phyloP scores from a whole-genome alignment of 1,140 invertebrate species.

The Aphelinus atriplicis region DNA sequence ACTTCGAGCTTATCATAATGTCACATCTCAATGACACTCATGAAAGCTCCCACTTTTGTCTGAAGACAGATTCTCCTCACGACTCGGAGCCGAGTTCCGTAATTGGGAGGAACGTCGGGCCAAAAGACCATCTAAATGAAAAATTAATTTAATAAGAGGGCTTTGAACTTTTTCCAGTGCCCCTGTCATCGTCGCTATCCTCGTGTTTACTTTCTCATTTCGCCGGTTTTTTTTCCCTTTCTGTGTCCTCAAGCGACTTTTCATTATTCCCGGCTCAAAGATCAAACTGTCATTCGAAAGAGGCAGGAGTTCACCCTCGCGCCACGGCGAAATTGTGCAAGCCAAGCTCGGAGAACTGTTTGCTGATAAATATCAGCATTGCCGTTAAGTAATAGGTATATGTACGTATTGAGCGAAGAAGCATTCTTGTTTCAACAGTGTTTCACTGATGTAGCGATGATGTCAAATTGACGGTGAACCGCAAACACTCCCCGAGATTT shows the following conservation, averaged over 20 bases:
- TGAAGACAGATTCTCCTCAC: not conserved
- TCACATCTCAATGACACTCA: too few relatives aligned
- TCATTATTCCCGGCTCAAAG: constrained; percentile 33
- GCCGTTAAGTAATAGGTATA: too few relatives aligned
- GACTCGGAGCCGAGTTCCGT: not conserved
- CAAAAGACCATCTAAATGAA: constrained; percentile 20
- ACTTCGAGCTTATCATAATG: too few relatives aligned
- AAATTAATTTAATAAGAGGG: constrained; percentile 35
- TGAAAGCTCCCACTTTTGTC: not conserved
- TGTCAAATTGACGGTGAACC: too few relatives aligned
- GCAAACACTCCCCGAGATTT: too few relatives aligned
- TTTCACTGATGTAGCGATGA: too few relatives aligned
- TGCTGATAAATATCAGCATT: not conserved
- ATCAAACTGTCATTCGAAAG: constrained; percentile 37
- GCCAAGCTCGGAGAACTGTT: constrained; percentile 10
- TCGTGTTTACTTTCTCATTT: constrained; percentile 38
- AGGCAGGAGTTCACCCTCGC: not conserved
- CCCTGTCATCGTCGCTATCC: not conserved
- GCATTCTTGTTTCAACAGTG: too few relatives aligned
- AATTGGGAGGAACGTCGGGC: not conserved
- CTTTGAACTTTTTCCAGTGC: constrained; percentile 25
- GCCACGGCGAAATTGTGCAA: not conserved
- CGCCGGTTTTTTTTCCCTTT: not conserved
- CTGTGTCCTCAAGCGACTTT: constrained; percentile 17
- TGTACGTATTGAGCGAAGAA: too few relatives aligned